A percentile compares a stretch with the other conserved stretches of the same genome.
Evolutionary conservation across 2,797 vertebrate genomes (phyloP).

Genomic region (Corythornis leucogaster): DNA sequence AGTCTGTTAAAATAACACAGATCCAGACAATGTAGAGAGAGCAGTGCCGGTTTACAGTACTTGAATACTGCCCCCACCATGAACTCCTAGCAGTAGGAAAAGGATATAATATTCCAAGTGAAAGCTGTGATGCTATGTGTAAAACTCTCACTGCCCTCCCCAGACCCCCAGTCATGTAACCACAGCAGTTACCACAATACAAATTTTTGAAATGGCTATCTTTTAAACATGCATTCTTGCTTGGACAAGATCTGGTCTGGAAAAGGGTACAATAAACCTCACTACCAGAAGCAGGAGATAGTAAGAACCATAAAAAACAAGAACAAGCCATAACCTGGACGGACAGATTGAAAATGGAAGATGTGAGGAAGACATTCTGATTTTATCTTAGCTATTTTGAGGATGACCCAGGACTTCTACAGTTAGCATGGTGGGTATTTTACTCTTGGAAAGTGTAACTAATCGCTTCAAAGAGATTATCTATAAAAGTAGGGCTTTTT

Average conservation of each 20-base stretch:
- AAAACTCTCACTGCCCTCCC: not conserved
- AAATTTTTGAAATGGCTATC: not conserved
- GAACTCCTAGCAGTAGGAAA: not conserved
- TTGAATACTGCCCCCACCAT: not conserved
- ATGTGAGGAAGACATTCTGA: not conserved
- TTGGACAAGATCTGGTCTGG: not conserved
- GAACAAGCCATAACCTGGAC: not conserved
- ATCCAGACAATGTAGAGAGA: not conserved
- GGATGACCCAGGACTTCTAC: not conserved
- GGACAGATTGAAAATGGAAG: not conserved
- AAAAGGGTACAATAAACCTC: not conserved
- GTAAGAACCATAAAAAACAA: not conserved
- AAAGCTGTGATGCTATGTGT: not conserved
- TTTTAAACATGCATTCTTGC: not conserved
- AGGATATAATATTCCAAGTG: not conserved
- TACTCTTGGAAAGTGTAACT: not conserved
- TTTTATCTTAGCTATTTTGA: not conserved
- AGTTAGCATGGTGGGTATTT: not conserved
- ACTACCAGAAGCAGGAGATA: not conserved
- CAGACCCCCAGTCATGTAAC: fast-evolving
- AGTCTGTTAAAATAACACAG: not conserved
- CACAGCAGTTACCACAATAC: not conserved
- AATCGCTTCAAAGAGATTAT: not conserved
- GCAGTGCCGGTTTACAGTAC: not conserved
- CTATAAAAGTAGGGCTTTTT: fast-evolving